Percentiles rank a stretch among this genome's conserved stretches.
These are phyloP conservation scores for Mycalesis mineus DNA, from an alignment of 2,888 invertebrate species.

Conservation along the genomic window DNA sequence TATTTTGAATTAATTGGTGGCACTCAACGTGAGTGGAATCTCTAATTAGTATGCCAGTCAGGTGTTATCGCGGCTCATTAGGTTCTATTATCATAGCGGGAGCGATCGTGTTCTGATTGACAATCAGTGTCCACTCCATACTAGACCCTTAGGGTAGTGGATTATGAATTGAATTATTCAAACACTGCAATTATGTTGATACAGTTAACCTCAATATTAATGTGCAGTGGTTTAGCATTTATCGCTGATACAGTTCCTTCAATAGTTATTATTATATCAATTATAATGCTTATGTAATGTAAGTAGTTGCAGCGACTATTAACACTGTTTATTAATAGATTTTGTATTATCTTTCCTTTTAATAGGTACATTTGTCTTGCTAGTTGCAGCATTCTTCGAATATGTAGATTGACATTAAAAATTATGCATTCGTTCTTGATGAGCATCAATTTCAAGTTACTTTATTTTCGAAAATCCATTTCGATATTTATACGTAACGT, in stretches of 20 bases:
- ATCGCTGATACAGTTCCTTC: conserved; percentile 15
- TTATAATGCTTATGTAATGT: neutral
- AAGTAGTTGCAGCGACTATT: neutral
- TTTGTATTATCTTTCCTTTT: neutral
- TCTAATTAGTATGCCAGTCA: conserved; percentile 57
- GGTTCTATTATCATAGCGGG: conserved; percentile 55
- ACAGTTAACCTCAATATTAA: conserved; percentile 26
- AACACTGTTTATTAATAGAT: neutral
- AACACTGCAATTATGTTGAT: conserved; percentile 32
- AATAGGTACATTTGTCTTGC: neutral
- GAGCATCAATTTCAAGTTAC: conserved; percentile 22
- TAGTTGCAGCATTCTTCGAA: neutral
- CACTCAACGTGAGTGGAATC: conserved; percentile 18
- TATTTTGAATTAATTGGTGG: conserved; percentile 44
- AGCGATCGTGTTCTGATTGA: conserved; percentile 57
- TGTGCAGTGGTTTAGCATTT: conserved; percentile 15
- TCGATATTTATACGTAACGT: conserved; percentile 39
- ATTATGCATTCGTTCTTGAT: neutral
- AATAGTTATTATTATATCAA: conserved; percentile 12
- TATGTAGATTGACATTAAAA: conserved; percentile 12
- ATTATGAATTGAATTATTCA: conserved; percentile 51
- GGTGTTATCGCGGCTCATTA: conserved; percentile 53
- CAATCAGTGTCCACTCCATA: conserved; percentile 44
- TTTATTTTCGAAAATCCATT: conserved; percentile 47
- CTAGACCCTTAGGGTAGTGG: conserved; percentile 41